Percentiles rank a stretch among this genome's conserved stretches.
Evolutionary conservation across 2,797 vertebrate species (phyloP).

Genomic region (Hephaestus fuliginosus): DNA sequence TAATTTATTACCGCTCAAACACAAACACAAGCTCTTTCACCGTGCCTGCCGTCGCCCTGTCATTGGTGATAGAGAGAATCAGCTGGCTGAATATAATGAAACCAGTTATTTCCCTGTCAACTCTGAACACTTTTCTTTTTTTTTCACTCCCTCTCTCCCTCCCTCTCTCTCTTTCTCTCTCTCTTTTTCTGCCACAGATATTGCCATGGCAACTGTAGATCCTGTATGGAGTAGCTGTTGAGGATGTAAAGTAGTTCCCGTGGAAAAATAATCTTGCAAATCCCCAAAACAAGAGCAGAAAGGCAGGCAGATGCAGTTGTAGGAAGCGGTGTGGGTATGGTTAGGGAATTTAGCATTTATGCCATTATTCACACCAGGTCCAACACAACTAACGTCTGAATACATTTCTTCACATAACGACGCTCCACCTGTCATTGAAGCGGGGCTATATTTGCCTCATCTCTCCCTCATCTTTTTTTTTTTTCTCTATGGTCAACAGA

Average conservation of each 20-base stretch:
- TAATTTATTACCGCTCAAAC: constrained; percentile 78
- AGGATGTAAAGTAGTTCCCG: constrained; percentile 77
- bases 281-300: constrained; percentile 80
- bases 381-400: constrained; percentile 11
- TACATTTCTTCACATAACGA: constrained; percentile 23
- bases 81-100: constrained; percentile 82
- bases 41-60: constrained; percentile 60
- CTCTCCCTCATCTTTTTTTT: background rate
- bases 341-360: constrained; percentile 72
- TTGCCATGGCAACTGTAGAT: constrained; percentile 87
- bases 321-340: constrained; percentile 64
- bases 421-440: constrained; percentile 61
- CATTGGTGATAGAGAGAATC: constrained; percentile 80
- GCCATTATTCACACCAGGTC: constrained; percentile 69
- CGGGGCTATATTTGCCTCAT: constrained; percentile 63
- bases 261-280: constrained; percentile 84
- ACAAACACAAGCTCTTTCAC: constrained; percentile 71
- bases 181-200: constrained; percentile 65
- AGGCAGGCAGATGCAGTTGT: constrained; percentile 69
- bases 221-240: constrained; percentile 74
- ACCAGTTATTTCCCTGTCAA: constrained; percentile 84
- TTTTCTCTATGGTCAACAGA: constrained; percentile 66
- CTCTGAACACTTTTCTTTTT: constrained; percentile 70
- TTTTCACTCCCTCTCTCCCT: constrained; percentile 13
- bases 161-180: constrained; percentile 3